Evolutionary conservation across 2,888 invertebrate genomes (phyloP).

Genomic region (Tuta absoluta): DNA sequence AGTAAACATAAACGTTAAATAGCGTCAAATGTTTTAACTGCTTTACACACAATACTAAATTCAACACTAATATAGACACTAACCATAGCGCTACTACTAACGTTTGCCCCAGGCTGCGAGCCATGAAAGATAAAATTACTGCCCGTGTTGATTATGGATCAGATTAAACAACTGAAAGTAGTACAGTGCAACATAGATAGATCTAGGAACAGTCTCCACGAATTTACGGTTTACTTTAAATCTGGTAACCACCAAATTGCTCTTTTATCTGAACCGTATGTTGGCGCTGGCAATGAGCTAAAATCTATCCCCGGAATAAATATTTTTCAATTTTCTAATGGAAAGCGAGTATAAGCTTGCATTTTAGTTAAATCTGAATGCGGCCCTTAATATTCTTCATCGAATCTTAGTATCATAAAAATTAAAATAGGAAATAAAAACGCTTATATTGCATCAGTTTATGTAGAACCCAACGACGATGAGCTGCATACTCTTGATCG

Average conservation of each 20-base stretch:
- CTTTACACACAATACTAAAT: background rate
- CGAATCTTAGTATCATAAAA: constrained; percentile 27
- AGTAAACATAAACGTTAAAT: too few species aligned
- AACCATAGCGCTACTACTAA: constrained; percentile 5
- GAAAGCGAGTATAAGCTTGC: constrained; percentile 17
- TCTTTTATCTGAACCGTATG: constrained; percentile 29
- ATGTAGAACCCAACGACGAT: constrained; percentile 30
- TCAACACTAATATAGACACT: background rate
- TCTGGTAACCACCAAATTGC: background rate
- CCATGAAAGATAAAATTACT: constrained; percentile 15
- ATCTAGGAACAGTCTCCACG: constrained; percentile 9
- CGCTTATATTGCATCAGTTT: constrained; percentile 27
- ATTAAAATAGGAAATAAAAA: background rate
- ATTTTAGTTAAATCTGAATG: constrained; percentile 14
- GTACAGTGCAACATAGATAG: constrained; percentile 20
- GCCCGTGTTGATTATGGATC: constrained; percentile 21
- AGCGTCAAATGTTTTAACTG: constrained; percentile 16
- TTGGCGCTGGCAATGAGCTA: constrained; percentile 21
- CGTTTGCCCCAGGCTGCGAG: constrained; percentile 11
- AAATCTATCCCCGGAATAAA: constrained; percentile 23
- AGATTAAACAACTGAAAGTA: background rate
- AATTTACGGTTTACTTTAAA: background rate
- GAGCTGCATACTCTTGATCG: constrained; percentile 14
- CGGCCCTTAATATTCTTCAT: constrained; percentile 18
- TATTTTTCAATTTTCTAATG: constrained; percentile 25